phyloP scores from a whole-genome alignment of 1,140 invertebrate species.

The Ceratina japonica region DNA sequence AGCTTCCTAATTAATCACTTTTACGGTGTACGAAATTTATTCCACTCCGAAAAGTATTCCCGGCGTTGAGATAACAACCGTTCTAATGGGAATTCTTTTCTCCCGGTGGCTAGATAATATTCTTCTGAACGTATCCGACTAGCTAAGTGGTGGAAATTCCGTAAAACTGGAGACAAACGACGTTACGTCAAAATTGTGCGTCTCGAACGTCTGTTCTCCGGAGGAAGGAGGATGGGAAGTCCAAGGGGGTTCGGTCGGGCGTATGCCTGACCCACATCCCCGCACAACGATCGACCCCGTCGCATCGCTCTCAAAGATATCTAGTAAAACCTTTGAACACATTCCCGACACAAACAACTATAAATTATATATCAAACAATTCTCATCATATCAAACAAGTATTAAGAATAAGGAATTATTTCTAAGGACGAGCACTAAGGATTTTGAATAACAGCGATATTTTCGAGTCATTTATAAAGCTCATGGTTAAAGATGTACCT shows the following conservation, averaged over 20 bases:
- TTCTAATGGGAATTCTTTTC: neutral
- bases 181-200: neutral
- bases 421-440: too few species aligned
- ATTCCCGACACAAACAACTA: neutral
- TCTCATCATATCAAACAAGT: too few species aligned
- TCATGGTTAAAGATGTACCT: too few species aligned
- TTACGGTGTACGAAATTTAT: neutral
- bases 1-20: neutral
- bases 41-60: neutral
- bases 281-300: constrained; percentile 65
- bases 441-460: too few species aligned
- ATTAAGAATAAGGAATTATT: too few species aligned
- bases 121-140: too few species aligned
- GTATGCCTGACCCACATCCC: constrained; percentile 71
- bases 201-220: neutral
- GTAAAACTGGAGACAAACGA: neutral
- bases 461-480: too few species aligned
- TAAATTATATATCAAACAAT: too few species aligned
- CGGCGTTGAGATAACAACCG: too few species aligned
- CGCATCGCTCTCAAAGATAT: constrained; percentile 43
- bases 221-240: constrained; percentile 54
- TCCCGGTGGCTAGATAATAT: neutral
- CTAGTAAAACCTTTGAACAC: constrained; percentile 33
- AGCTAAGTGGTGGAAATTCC: neutral
- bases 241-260: constrained; percentile 65